Base-by-base conservation (phyloP, 2,113 vertebrate species). In the Agapornis roseicollis region DNA sequence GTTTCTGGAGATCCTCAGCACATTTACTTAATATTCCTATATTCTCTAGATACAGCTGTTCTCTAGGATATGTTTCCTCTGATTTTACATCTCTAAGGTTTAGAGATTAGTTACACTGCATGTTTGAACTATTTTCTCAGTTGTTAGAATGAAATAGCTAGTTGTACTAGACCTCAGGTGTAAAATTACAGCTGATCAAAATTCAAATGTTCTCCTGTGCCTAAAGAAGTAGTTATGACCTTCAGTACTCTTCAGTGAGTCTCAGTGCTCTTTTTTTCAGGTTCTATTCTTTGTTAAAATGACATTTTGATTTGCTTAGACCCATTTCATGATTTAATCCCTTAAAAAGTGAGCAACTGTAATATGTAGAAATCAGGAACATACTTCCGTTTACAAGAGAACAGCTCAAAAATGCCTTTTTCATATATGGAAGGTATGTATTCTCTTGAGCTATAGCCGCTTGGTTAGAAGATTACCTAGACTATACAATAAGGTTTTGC, bases 171-270 rank as follows among this genome's bases (percentile, higher is more conserved):
- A 90, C 55, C 92, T 94, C 85, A 70, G 80, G 91, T 93, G 80
- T 93, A 89, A 97, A 85, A 93, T 89, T 74, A 89, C 15, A 60
- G 76, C 64, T 92, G 72, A 95, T 92, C 53, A 88, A 89, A 93
- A 97, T 95, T 89, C 78, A 81, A 10, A 50, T 61, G 39, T 86
- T 95, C 65, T 70, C 35, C 61, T 90, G 35, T 87, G 76, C 42
- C 66, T 79, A 17, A 61, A 82, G 49, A 77, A 78, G 49, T 74
- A 28, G 60, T 44, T 37, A 2, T 72, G 69, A 87, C 89, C 77
- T 87, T 87, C 55, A 60, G 35, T 88, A 50, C 42, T 78, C 56
- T 47, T 90, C n/a, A 64, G 33, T 90, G 27, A 66, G 71, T 80
- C 42, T 84, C 79, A 86, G 1, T 91, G 72, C 56, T 87, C 33